Evolutionary conservation across 2,888 invertebrate genomes (phyloP).

Genomic region (Oscheius sp.): DNA sequence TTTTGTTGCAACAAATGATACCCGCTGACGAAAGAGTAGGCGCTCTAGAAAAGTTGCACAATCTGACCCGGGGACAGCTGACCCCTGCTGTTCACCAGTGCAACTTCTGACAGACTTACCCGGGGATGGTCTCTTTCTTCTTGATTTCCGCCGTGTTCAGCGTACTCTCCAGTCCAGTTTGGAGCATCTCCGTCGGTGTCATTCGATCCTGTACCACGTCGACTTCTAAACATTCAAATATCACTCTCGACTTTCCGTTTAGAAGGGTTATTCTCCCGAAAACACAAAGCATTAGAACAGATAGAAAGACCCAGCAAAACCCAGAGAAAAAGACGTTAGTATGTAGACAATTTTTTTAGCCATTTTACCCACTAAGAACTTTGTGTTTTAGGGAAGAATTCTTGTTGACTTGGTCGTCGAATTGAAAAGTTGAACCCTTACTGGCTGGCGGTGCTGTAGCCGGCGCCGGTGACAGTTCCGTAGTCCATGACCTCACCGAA

Average conservation of each 20-base stretch:
- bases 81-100: not conserved
- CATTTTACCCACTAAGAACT: slow-evolving; percentile 16
- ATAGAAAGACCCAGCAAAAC: not conserved
- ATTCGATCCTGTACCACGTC: slow-evolving; percentile 20
- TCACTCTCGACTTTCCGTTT: not conserved
- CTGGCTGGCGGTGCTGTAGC: slow-evolving; percentile 28
- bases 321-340: slow-evolving; percentile 4
- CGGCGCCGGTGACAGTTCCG: slow-evolving; percentile 7
- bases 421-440: slow-evolving; percentile 25
- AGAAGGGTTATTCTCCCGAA: slow-evolving; percentile 1
- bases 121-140: not conserved
- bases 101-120: slow-evolving; percentile 2
- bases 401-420: slow-evolving; percentile 20
- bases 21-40: not conserved
- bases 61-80: too few species aligned
- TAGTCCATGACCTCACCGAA: slow-evolving; percentile 24
- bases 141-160: slow-evolving; percentile 35
- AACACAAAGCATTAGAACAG: slow-evolving; percentile 16
- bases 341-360: not conserved
- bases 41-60: not conserved
- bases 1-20: too few species aligned
- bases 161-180: slow-evolving; percentile 28
- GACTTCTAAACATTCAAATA: slow-evolving; percentile 4
- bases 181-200: slow-evolving; percentile 36
- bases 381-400: slow-evolving; percentile 16